A percentile compares a stretch with the other conserved stretches of the same genome.
Conservation (phyloP, 2,888 invertebrate genomes). For the Hoplodrina ambigua region DNA sequence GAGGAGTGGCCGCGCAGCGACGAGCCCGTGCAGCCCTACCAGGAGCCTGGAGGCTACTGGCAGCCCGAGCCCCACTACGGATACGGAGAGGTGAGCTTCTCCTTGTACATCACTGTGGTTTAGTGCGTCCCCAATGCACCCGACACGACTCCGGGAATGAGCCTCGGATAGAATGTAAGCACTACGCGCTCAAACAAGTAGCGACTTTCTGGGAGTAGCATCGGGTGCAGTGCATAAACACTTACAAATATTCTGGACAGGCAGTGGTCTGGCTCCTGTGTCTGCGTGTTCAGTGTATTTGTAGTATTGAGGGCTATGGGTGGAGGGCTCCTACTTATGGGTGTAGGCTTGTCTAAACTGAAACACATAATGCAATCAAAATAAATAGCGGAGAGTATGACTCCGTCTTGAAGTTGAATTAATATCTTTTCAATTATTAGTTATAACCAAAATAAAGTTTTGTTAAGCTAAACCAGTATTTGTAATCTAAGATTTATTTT, state of each 20-base stretch:
- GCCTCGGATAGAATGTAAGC: too few species aligned
- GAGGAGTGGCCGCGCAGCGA: conserved; percentile 65
- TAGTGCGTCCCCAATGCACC: too few species aligned
- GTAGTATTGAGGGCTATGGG: conserved; percentile 26
- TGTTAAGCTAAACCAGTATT: neutral
- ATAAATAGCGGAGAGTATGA: neutral
- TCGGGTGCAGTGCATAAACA: neutral
- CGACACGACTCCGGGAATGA: too few species aligned
- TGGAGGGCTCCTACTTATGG: conserved; percentile 15
- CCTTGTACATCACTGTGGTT: too few species aligned
- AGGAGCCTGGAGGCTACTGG: conserved; percentile 71
- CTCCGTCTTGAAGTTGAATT: conserved; percentile 8
- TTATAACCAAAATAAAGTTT: neutral
- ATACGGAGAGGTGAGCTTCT: conserved; percentile 72
- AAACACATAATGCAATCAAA: neutral
- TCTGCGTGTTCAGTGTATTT: neutral
- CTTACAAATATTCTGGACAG: neutral
- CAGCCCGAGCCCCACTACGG: conserved; percentile 68
- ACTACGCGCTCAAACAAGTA: neutral
- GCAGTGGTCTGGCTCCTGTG: neutral
- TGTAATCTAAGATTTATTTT: neutral
- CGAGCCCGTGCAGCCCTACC: conserved; percentile 67
- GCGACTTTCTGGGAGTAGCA: neutral
- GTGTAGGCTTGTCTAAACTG: conserved; percentile 10
- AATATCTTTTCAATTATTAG: neutral